phyloP scores from a whole-genome alignment of 2,113 vertebrate species.

The Ceyx margarethae region DNA sequence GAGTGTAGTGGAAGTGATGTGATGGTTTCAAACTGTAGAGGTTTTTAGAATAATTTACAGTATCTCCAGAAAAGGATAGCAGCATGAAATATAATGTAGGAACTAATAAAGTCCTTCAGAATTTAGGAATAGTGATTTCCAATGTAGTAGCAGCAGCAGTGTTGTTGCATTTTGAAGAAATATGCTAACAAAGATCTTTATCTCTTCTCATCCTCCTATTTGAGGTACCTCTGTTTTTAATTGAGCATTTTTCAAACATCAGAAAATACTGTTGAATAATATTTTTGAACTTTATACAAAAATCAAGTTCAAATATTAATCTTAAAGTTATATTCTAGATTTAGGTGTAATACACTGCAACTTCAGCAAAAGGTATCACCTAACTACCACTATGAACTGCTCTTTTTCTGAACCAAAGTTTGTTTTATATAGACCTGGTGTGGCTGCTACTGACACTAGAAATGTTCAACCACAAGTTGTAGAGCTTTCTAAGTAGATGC shows the following conservation, averaged over 20 bases:
- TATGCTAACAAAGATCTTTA: neutral
- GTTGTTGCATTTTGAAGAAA: neutral
- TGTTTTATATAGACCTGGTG: neutral
- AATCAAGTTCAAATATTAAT: neutral
- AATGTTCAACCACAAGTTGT: neutral
- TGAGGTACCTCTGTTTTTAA: neutral
- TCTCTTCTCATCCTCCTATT: neutral
- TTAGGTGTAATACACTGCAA: neutral
- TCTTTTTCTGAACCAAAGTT: neutral
- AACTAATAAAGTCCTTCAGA: neutral
- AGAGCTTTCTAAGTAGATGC: neutral
- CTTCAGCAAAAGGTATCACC: fast-evolving
- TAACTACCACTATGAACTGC: neutral
- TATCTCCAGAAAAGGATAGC: neutral
- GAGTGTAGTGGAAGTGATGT: neutral
- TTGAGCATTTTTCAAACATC: neutral
- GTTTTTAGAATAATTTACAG: neutral
- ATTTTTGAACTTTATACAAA: neutral
- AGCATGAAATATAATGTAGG: neutral
- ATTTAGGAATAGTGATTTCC: neutral
- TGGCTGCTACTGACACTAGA: neutral
- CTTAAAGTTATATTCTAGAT: neutral
- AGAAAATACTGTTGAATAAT: neutral
- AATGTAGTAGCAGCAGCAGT: neutral
- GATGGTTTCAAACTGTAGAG: neutral